These are phyloP conservation scores for Parasteatoda lunata DNA, from an alignment of 2,888 invertebrate genomes.

Conservation along the genomic window DNA sequence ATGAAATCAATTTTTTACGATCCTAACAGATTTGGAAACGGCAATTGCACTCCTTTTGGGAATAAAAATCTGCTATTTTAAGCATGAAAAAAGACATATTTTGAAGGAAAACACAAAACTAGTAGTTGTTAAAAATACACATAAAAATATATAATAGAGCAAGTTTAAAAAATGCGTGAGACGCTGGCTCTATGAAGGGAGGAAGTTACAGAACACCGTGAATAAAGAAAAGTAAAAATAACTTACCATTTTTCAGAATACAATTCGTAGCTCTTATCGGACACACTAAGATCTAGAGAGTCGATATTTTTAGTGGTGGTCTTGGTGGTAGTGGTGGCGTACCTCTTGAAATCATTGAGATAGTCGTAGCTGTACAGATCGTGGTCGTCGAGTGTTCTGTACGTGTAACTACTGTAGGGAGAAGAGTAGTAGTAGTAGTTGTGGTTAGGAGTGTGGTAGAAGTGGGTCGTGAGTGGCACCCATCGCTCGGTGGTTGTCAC, in stretches of 20 bases:
- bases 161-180: no score
- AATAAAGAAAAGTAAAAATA: background rate
- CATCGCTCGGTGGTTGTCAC: conserved; percentile 39
- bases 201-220: no score
- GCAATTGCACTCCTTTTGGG: no score
- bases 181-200: no score
- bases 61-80: no score
- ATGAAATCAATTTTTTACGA: no score
- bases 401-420: conserved; percentile 48
- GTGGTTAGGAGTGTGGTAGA: conserved; percentile 52
- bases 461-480: conserved; percentile 60
- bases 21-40: no score
- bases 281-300: conserved; percentile 53
- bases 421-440: conserved; percentile 44
- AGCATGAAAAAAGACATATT: no score
- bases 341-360: conserved; percentile 56
- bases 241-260: conserved; percentile 61
- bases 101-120: no score
- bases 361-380: conserved; percentile 62
- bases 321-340: conserved; percentile 42
- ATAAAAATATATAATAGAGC: no score
- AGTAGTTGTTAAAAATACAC: no score
- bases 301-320: conserved; percentile 52
- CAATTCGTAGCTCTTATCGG: conserved; percentile 21
- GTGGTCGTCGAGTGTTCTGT: conserved; percentile 57